phyloP scores from a whole-genome alignment of 2,888 invertebrate species.

The Hartigia nigra region DNA sequence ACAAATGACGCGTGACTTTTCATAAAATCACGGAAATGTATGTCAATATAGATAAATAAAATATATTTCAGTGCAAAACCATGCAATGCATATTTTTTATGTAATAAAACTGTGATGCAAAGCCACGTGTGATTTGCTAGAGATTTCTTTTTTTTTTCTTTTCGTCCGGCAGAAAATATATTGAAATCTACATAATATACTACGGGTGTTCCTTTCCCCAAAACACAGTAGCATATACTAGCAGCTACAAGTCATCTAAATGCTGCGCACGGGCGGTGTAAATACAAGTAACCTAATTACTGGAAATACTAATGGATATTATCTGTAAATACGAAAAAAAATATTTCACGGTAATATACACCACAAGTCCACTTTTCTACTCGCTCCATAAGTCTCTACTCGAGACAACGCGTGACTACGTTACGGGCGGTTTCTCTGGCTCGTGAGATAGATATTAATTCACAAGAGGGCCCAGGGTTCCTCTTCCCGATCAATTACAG shows the following conservation, averaged over 20 bases:
- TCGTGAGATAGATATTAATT: background rate
- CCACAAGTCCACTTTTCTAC: background rate
- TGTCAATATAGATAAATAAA: background rate
- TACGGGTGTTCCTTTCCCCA: background rate
- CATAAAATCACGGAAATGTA: background rate
- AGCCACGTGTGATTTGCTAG: too few species aligned
- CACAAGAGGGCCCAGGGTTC: background rate
- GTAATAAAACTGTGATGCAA: background rate
- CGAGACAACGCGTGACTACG: background rate
- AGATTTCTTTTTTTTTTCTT: background rate
- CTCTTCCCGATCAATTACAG: background rate
- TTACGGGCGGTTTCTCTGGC: background rate
- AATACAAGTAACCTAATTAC: background rate
- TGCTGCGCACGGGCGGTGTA: background rate
- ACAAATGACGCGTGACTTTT: background rate
- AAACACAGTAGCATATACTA: background rate
- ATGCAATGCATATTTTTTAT: background rate
- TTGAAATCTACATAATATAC: background rate
- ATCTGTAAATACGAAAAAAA: background rate
- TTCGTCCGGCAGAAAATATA: too few species aligned
- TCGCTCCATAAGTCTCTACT: background rate
- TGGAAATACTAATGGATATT: background rate
- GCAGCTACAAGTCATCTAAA: background rate
- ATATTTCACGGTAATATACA: background rate
- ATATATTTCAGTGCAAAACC: background rate